A percentile compares a stretch with the other conserved stretches of the same genome.
Conservation (phyloP, 2,888 invertebrate genomes). For the Chydorus sphaericus region DNA sequence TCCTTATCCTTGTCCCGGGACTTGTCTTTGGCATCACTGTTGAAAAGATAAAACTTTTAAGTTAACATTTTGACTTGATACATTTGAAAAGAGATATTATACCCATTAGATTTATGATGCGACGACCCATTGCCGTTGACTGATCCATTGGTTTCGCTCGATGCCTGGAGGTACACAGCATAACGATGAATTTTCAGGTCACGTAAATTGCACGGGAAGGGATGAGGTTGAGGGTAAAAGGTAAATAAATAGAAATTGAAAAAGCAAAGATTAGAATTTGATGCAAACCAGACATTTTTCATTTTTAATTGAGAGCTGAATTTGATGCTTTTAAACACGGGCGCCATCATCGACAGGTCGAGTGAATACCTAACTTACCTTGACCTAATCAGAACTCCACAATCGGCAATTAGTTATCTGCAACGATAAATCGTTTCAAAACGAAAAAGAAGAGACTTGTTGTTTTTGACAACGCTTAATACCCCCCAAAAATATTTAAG, state of each 20-base stretch:
- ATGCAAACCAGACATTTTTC: neutral
- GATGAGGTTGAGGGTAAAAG: slow-evolving; percentile 15
- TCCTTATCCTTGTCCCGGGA: slow-evolving; percentile 22
- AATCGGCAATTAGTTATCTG: neutral
- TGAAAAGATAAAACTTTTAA: neutral
- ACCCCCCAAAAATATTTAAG: neutral
- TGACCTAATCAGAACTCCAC: slow-evolving; percentile 2
- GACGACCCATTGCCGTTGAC: slow-evolving; percentile 16
- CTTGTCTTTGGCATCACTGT: slow-evolving; percentile 17
- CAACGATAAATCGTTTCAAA: slow-evolving; percentile 3
- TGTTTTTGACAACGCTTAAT: neutral
- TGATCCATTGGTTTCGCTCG: slow-evolving; percentile 18
- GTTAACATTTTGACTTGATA: neutral
- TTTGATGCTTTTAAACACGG: neutral
- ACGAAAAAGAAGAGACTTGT: neutral
- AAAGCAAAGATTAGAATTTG: slow-evolving; percentile 18
- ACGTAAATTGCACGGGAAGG: slow-evolving; percentile 16
- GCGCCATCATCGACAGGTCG: neutral
- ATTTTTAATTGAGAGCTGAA: neutral
- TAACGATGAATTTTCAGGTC: slow-evolving; percentile 16
- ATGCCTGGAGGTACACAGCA: slow-evolving; percentile 20
- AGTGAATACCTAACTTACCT: slow-evolving; percentile 4
- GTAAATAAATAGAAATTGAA: slow-evolving; percentile 17
- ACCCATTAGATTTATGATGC: slow-evolving; percentile 18
- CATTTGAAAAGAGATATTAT: slow-evolving; percentile 17